Conservation (phyloP, 2,113 vertebrate genomes). For the Gorsachius goisagi region DNA sequence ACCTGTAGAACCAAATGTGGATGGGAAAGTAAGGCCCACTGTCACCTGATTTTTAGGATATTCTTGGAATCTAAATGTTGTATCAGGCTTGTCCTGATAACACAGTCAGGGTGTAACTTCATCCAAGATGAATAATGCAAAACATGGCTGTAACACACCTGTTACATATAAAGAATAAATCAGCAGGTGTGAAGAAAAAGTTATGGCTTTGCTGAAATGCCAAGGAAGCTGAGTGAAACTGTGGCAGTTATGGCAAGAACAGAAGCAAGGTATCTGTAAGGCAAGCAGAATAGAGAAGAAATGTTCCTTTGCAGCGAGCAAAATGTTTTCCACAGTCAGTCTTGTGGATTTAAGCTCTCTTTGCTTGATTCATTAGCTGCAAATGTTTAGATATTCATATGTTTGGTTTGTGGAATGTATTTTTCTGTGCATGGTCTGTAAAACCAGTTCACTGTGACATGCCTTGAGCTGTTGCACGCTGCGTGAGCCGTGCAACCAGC, state of each 20-base stretch:
- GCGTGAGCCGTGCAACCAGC: background rate
- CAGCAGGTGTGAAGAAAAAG: background rate
- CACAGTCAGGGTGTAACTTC: background rate
- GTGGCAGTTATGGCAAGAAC: background rate
- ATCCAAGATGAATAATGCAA: background rate
- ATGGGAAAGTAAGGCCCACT: background rate
- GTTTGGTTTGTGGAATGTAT: background rate
- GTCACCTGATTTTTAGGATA: background rate
- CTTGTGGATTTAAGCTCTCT: background rate
- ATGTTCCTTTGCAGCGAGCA: background rate
- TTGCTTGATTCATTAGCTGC: background rate
- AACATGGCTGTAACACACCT: background rate
- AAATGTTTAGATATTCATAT: background rate
- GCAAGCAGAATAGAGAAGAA: background rate
- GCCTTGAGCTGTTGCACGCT: background rate
- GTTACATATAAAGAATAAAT: background rate
- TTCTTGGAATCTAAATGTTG: background rate
- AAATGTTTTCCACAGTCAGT: background rate
- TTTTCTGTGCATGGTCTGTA: background rate
- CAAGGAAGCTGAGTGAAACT: background rate
- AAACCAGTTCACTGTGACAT: background rate
- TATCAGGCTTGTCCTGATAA: background rate
- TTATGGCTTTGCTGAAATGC: background rate
- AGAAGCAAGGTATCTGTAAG: background rate
- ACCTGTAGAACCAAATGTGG: no score